A percentile compares a stretch with the other conserved stretches of the same genome.
phyloP scores from a whole-genome alignment of 2,888 invertebrate species.

The Epinotia brunnichana region DNA sequence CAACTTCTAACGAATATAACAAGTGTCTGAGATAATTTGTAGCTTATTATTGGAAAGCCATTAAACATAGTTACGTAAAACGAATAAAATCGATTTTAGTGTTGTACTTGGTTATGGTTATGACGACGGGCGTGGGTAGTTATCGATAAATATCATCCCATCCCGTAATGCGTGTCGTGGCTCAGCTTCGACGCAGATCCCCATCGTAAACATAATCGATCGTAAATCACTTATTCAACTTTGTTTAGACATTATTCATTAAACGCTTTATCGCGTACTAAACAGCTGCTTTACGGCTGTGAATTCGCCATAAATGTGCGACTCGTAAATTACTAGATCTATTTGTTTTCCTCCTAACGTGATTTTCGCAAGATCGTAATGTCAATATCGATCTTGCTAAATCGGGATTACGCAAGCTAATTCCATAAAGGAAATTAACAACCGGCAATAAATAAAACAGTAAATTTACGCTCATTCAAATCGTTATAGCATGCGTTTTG shows the following conservation, averaged over 20 bases:
- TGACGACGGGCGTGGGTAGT: conserved; percentile 45
- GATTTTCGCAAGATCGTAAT: conserved; percentile 33
- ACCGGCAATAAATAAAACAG: conserved; percentile 46
- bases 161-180: conserved; percentile 48
- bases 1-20: conserved; percentile 14
- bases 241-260: conserved; percentile 59
- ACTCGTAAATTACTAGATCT: conserved; percentile 42
- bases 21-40: conserved; percentile 18
- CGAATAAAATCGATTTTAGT: conserved; percentile 45
- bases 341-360: conserved; percentile 45
- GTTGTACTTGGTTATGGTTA: conserved; percentile 40
- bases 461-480: conserved; percentile 49
- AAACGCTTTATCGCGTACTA: conserved; percentile 47
- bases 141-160: conserved; percentile 50
- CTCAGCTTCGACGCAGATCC: conserved; percentile 49
- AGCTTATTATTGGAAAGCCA: conserved; percentile 11
- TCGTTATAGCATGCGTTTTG: conserved; percentile 52
- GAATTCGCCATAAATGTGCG: conserved; percentile 48
- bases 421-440: conserved; percentile 50
- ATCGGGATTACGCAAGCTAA: conserved; percentile 47
- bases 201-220: conserved; percentile 61
- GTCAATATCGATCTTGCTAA: conserved; percentile 10
- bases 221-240: conserved; percentile 59
- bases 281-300: conserved; percentile 44
- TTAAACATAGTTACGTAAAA: conserved; percentile 32